Evolutionary conservation across 2,797 vertebrate species (phyloP).

Genomic region (Pogonophryne albipinna): DNA sequence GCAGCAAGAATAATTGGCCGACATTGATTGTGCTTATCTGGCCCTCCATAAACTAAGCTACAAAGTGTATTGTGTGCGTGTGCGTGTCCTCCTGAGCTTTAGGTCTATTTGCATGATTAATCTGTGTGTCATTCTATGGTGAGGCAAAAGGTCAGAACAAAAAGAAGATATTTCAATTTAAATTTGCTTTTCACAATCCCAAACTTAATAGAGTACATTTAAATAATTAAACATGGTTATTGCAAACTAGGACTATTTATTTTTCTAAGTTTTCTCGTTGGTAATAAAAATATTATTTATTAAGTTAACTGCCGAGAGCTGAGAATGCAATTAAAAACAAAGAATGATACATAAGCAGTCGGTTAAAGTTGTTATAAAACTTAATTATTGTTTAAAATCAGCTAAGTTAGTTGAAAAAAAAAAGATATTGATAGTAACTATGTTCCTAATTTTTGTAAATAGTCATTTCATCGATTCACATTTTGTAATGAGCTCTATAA

Average conservation of each 20-base stretch:
- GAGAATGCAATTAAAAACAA: not conserved
- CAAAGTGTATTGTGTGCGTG: constrained; percentile 28
- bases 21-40: constrained; percentile 80
- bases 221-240: not conserved
- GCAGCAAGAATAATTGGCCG: constrained; percentile 68
- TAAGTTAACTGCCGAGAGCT: not conserved
- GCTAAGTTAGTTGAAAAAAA: not conserved
- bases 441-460: not conserved
- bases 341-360: not conserved
- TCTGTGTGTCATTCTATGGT: constrained; percentile 40
- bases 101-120: constrained; percentile 59
- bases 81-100: constrained; percentile 23
- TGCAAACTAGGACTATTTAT: not conserved
- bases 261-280: constrained; percentile 3
- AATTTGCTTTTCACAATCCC: constrained; percentile 13
- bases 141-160: constrained; percentile 43
- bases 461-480: not conserved
- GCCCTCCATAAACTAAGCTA: constrained; percentile 54
- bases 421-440: not conserved
- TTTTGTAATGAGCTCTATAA: not conserved
- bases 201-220: not conserved
- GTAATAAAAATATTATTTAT: not conserved
- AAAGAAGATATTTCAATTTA: constrained; percentile 25
- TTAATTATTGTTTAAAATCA: not conserved
- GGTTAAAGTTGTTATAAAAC: not conserved